Evolutionary conservation across 2,888 invertebrate genomes (phyloP).

Genomic region (Trichopoda pennipes): DNA sequence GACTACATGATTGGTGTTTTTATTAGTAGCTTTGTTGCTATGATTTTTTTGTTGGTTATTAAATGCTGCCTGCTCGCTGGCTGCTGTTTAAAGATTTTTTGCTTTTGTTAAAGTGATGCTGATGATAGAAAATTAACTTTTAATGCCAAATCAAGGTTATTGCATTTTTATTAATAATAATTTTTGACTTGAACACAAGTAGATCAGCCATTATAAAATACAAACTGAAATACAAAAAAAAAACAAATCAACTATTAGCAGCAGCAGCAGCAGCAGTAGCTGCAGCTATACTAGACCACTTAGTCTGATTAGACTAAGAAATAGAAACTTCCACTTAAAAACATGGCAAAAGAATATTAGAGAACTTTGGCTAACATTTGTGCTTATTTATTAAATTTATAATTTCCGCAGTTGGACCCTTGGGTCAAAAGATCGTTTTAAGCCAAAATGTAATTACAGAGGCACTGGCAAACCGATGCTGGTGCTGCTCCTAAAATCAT

Average conservation of each 20-base stretch:
- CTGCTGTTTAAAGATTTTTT: slow-evolving; percentile 48
- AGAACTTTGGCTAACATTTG: slow-evolving; percentile 46
- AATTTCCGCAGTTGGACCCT: slow-evolving; percentile 80
- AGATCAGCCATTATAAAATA: slow-evolving; percentile 66
- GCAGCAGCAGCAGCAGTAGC: slow-evolving; percentile 6
- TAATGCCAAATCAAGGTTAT: slow-evolving; percentile 70
- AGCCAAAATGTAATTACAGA: slow-evolving; percentile 78
- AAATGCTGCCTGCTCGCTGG: slow-evolving; percentile 37
- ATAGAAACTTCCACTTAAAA: slow-evolving; percentile 2
- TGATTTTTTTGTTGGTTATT: slow-evolving; percentile 60
- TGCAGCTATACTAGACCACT: slow-evolving; percentile 42
- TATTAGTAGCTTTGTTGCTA: slow-evolving; percentile 63
- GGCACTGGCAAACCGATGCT: slow-evolving; percentile 44
- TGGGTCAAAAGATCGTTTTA: slow-evolving; percentile 79
- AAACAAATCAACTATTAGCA: slow-evolving; percentile 20
- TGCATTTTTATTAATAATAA: slow-evolving; percentile 64
- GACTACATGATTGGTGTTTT: slow-evolving; percentile 44
- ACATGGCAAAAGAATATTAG: slow-evolving; percentile 21
- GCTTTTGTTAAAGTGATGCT: slow-evolving; percentile 58
- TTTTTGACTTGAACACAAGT: slow-evolving; percentile 67
- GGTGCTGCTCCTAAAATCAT: slow-evolving; percentile 56
- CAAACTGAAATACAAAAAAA: slow-evolving; percentile 29
- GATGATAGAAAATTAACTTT: slow-evolving; percentile 68
- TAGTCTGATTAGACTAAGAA: slow-evolving; percentile 27
- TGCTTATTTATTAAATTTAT: slow-evolving; percentile 79